phyloP scores from a whole-genome alignment of 2,888 invertebrate species.

The Meteorus cinctellus region DNA sequence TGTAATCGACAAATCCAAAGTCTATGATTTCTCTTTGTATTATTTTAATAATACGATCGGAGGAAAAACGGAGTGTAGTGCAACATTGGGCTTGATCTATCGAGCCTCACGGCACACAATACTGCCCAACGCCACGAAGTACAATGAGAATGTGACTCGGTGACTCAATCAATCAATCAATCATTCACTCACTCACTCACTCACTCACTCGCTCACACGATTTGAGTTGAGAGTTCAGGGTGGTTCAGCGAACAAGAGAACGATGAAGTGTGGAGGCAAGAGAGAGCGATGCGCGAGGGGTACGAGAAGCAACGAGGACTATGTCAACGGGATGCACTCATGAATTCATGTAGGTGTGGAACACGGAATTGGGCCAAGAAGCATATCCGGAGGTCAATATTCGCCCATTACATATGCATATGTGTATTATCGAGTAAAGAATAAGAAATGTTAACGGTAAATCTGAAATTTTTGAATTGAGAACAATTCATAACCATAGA shows the following conservation, averaged over 20 bases:
- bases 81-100: conserved; percentile 1
- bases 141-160: too few relatives aligned
- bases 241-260: too few relatives aligned
- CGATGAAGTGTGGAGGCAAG: too few relatives aligned
- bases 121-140: too few relatives aligned
- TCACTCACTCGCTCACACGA: too few relatives aligned
- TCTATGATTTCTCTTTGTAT: neutral
- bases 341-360: neutral
- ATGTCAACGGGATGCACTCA: too few relatives aligned
- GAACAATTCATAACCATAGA: neutral
- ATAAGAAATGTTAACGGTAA: neutral
- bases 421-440: neutral
- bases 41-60: neutral
- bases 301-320: too few relatives aligned
- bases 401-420: neutral
- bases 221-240: too few relatives aligned
- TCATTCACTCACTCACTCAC: too few relatives aligned
- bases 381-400: neutral
- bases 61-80: neutral
- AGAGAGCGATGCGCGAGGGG: too few relatives aligned
- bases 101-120: neutral
- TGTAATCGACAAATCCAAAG: neutral
- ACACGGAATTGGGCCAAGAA: conserved; percentile 20
- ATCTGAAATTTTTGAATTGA: neutral
- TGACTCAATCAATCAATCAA: too few relatives aligned